Conservation (phyloP, 2,797 vertebrate species). For the Antrozous pallidus region DNA sequence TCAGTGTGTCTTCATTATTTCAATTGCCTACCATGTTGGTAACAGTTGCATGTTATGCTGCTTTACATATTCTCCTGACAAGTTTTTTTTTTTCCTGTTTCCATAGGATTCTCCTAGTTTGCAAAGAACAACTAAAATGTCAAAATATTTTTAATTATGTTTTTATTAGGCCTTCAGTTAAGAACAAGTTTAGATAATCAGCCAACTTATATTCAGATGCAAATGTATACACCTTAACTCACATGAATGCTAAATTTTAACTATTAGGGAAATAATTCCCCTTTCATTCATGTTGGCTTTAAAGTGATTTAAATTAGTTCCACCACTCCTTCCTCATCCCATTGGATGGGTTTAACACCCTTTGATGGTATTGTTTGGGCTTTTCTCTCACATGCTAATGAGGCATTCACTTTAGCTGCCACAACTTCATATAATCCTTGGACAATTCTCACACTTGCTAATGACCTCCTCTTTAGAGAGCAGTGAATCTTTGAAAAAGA, state of each 20-base stretch:
- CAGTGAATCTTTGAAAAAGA: conserved; percentile 2
- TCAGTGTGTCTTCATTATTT: not conserved
- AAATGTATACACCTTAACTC: not conserved
- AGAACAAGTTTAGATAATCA: conserved; percentile 16
- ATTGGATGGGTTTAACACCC: conserved; percentile 55
- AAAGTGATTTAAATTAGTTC: conserved; percentile 72
- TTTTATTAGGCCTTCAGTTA: not conserved
- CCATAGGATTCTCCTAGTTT: not conserved
- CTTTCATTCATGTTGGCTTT: conserved; percentile 58
- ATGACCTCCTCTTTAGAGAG: conserved; percentile 62
- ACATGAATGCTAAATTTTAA: not conserved
- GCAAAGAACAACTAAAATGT: not conserved
- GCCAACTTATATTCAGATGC: not conserved
- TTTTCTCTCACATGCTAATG: conserved; percentile 78
- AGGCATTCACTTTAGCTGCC: conserved; percentile 61
- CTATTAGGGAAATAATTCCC: conserved; percentile 38
- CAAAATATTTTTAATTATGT: conserved; percentile 50
- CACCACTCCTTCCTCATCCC: not conserved
- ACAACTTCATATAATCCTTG: conserved; percentile 68
- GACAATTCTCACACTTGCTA: conserved; percentile 75
- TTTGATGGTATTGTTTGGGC: conserved; percentile 73
- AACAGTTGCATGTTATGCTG: not conserved
- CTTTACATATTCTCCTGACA: not conserved
- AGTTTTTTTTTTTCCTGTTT: not conserved
- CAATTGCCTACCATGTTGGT: not conserved